Evolutionary conservation across 2,113 vertebrate species (phyloP), one percentile per base, ranked within the genome.

Genomic region (human (Homo sapiens)): DNA sequence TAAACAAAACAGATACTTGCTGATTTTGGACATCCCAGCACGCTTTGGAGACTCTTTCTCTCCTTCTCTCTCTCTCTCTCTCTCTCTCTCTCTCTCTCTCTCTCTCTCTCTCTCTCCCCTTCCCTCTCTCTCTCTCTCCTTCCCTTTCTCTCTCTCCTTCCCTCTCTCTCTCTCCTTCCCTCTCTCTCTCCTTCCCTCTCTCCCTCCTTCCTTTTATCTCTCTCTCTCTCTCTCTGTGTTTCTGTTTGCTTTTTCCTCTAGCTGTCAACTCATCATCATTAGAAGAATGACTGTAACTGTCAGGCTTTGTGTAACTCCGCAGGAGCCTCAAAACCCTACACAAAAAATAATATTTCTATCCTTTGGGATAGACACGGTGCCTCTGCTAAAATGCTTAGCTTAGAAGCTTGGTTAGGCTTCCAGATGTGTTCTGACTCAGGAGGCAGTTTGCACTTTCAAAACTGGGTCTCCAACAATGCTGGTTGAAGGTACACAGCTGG

Each of bases 401-500:
- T 25, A 95, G 86, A 90, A 91, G 22, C 55, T 64, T 27, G 6
- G 45, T 2, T 57, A 32, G 45, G 38, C 76, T 97, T 96, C 79
- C 73, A 88, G 75, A 70, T 64, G 82, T 75, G 27, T 17, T 22
- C 7, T 57, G 38, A 55, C 48, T 2, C 90, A n/a, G 43, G 90
- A 66, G 64, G 6, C 18, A n/a, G 20, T 55, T 93, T 89, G 20
- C 14, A 9, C 84, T 96, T 93, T 85, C 10, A 81, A 35, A 79
- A n/a, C 61, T 11, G 7, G 52, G 78, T 75, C 80, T 23, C 93
- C 3, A 59, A 3, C 45, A 30, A 52, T 66, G 89, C 35, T 32
- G 40, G 93, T 13, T 59, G 97, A 61, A 83, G 61, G 14, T 91
- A 4, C 55, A 91, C 86, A 96, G 61, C 43, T 90, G 22, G 92